Evolutionary conservation across 2,797 vertebrate species (phyloP), one percentile per base, ranked within the genome.

Genomic region (Arrhamphus sclerolepis): DNA sequence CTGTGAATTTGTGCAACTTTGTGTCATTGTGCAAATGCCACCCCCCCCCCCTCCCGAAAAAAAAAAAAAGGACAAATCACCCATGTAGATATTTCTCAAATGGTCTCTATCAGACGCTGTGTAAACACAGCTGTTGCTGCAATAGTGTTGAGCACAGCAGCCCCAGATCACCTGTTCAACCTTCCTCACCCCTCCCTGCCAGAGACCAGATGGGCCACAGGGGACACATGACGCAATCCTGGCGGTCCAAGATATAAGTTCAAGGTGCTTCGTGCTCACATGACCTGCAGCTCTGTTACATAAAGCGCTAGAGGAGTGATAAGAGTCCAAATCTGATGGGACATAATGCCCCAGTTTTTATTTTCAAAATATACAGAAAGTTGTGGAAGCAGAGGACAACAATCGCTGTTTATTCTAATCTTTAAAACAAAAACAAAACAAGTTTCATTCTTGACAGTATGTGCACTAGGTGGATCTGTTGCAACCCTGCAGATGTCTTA

Each of bases 71-170:
- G 7, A 24, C n/a, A 39, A 29, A 20, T 47, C 29, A 51, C 42
- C 47, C 47, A 21, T 62, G 42, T 58, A 26, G 66, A 61, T 67
- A 49, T 63, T 66, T 74, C 68, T 67, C 59, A 63, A 49, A 62
- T 17, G 43, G 51, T 51, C 69, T 65, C 73, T 65, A 47, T 82
- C 70, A 66, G 72, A 38, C 10, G 11, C 71, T 83, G 78, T 72
- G 81, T 81, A 85, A 90, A 91, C 85, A 89, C 85, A 89, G 84
- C 86, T 88, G 82, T 79, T 49, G 2, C 49, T 43, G 56, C 42
- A 67, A 26, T 40, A 46, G 54, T 48, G 8, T 54, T 21, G 64
- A 81, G 66, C 70, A 49, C 52, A 56, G 74, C 63, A 46, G 26
- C 58, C 70, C 51, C 6, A 42, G n/a, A 53, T 91, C 88, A 87